Base-by-base conservation (phyloP, 2,113 vertebrate genomes). In the Pycnonotus jocosus region DNA sequence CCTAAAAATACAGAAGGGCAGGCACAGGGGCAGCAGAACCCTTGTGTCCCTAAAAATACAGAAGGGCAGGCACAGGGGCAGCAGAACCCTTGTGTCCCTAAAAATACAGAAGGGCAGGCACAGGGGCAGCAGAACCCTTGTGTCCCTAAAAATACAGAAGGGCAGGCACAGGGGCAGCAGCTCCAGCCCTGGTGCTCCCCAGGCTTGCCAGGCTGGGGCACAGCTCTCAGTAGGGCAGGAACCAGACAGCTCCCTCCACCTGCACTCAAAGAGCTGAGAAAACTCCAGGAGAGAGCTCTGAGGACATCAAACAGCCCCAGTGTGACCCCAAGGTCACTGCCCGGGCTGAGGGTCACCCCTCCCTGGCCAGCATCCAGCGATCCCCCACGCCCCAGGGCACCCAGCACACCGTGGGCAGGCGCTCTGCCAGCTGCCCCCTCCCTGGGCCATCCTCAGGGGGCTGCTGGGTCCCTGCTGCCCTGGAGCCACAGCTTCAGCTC, bases 381-480 rank as follows among this genome's bases (percentile, higher is more conserved):
- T 18, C 12, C 45, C 65, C 38, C 0, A 0, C 5, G n/a, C 2
- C 30, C 50, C 3, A 0, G 2, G 1, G 16, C 70, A 38, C 17
- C 7, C 27, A 22, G 25, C 23, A n/a, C 25, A 13, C 15, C 2
- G 10, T 12, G 51, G n/a, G 42, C 27, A 1, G 3, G 28, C 74
- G 24, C 50, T 12, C 33, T 83, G 33, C 11, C 61, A 35, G 30
- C 57, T 88, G 16, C 35, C 25, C 33, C 23, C 37, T 31, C 3
- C 0, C 48, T 12, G 50, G 23, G 12, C 20, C 13, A 51, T 19
- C 58, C 76, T 64, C 6, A 0, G 23, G 53, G 48, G 23, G 30
- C 53, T 56, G 53, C 33, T 25, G 57, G 30, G 10, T 61, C 38
- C 56, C 62, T 45, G 53, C 37, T 4, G 0, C 45, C 76, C 84